Evolutionary conservation across 2,888 invertebrate species (phyloP), one percentile per base, ranked within the genome.

Genomic region (Hipparchia sbordonii): DNA sequence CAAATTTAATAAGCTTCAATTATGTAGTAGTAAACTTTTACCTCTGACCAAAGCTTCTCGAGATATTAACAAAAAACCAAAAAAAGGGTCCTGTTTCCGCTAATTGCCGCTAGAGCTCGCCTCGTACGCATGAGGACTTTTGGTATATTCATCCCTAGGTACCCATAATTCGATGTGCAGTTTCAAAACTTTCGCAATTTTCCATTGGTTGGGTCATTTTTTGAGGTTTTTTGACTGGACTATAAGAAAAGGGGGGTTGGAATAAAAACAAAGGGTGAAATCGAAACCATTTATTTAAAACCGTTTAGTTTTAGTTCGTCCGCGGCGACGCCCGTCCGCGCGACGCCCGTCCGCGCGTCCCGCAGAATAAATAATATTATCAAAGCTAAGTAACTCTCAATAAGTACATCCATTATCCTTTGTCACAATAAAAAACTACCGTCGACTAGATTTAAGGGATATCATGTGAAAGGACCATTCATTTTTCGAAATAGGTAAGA

Each of bases 281-380:
- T 86, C 70, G 86, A 89, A 90, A 89, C 87, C 89, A 87, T 89
- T 89, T 90, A 89, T 87, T 86, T 78, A 77, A 78, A 82, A 79
- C 80, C 76, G 80, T 80, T 81, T 78, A 79, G 78, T 79, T 80
- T 81, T 79, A 80, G 78, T 78, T 80, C 76, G 71, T 74, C 72
- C 59, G 73, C 77, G 70, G 74, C 39, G 39, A 39, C 39, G 39
- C 39, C 39, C 39, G 39, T 39, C 39, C 39, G 71, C 75, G 72
- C 63, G 63, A 39, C 39, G 39, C 39, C 39, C 39, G 39, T 39
- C 39, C 39, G 71, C 75, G 72, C 63, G 63, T 63, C 63, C 77
- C 77, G 79, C 85, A 82, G 84, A 57, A 87, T 86, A 83, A 81
- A 88, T 88, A 87, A 85, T 70, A 60, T 70, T 70, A 70, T 82